Evolutionary conservation across 2,113 vertebrate species (phyloP).

Genomic region (Cephalophus harveyi): DNA sequence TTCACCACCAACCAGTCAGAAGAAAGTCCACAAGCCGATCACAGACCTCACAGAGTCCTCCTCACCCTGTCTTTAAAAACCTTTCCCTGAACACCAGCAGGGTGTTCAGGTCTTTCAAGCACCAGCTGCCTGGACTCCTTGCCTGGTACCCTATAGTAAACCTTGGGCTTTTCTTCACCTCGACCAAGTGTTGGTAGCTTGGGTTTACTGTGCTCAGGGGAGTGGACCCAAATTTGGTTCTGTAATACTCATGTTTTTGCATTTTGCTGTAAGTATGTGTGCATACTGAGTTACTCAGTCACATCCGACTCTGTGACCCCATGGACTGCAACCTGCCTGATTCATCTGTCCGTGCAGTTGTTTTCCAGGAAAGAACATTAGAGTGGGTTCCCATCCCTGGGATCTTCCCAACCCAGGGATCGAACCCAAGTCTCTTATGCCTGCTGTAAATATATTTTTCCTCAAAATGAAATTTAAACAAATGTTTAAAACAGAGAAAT

Average conservation of each 20-base stretch:
- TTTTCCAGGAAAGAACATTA: not conserved
- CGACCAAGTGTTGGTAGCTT: not conserved
- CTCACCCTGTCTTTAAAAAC: not conserved
- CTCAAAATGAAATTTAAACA: not conserved
- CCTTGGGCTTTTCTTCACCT: not conserved
- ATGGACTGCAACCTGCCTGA: not conserved
- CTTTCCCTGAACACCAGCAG: not conserved
- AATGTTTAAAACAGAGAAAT: not conserved
- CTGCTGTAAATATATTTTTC: not conserved
- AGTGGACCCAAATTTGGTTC: not conserved
- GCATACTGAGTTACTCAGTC: not conserved
- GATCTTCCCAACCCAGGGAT: not conserved
- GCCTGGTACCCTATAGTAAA: no score
- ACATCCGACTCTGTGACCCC: not conserved
- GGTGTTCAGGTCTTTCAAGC: no score
- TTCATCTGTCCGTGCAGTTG: rapidly evolving
- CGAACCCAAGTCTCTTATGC: not conserved
- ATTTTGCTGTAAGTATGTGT: not conserved
- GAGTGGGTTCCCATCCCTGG: not conserved
- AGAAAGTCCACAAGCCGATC: rapidly evolving
- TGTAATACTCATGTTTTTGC: not conserved
- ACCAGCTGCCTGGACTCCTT: not conserved
- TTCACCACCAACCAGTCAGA: not conserved
- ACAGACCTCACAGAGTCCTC: not conserved
- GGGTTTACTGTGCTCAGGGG: not conserved